phyloP scores from a whole-genome alignment of 2,797 vertebrate genomes.

The Malacoctenus gilli region DNA sequence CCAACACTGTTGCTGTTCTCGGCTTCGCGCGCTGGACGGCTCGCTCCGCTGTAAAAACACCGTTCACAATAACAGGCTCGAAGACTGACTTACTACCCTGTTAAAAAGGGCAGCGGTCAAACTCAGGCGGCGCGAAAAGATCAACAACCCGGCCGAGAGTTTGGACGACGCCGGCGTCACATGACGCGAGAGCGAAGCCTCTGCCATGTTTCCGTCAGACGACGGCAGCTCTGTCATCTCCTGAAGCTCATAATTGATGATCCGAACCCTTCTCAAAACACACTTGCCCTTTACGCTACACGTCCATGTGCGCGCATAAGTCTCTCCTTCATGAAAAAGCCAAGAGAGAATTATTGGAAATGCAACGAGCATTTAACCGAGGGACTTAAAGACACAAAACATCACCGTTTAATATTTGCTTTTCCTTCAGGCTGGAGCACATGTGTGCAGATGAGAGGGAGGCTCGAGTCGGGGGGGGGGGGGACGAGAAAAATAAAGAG shows the following conservation, averaged over 20 bases:
- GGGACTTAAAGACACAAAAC: conserved; percentile 62
- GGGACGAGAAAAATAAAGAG: conserved; percentile 50
- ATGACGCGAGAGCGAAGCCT: background rate
- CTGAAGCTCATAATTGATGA: conserved; percentile 33
- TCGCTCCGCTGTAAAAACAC: conserved; percentile 51
- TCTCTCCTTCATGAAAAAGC: conserved; percentile 61
- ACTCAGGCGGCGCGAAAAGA: conserved; percentile 4
- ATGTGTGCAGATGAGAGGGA: conserved; percentile 49
- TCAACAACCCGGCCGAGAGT: background rate
- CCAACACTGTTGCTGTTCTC: conserved; percentile 19
- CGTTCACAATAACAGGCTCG: conserved; percentile 38
- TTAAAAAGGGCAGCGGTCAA: conserved; percentile 39
- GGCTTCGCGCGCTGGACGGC: conserved; percentile 28
- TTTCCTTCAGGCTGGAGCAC: conserved; percentile 43
- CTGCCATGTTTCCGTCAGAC: conserved; percentile 5
- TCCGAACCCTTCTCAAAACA: conserved; percentile 41
- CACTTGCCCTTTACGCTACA: no score
- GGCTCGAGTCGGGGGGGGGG: conserved; percentile 28
- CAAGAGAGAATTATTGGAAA: no score
- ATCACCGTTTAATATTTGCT: conserved; percentile 61
- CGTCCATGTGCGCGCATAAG: no score
- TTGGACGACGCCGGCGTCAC: conserved; percentile 14
- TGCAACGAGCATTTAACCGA: no score
- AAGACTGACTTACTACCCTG: conserved; percentile 51
- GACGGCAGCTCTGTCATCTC: conserved; percentile 21